These are phyloP conservation scores for Serripes groenlandicus DNA, from an alignment of 2,888 invertebrate genomes.

Conservation along the genomic window DNA sequence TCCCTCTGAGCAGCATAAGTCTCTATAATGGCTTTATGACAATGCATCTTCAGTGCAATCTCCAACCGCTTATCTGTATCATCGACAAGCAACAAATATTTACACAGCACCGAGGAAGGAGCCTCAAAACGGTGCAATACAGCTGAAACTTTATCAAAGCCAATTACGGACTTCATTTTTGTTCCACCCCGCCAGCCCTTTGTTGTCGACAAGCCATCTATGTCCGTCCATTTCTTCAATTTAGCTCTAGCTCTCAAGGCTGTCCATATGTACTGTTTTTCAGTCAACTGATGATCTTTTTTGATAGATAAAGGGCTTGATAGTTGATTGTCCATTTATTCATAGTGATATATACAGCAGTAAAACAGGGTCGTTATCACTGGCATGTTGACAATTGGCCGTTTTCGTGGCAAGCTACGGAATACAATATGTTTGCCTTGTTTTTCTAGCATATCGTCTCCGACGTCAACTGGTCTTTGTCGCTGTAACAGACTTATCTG, in stretches of 20 bases:
- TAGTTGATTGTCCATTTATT: slow-evolving; percentile 81
- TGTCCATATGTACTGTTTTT: slow-evolving; percentile 86
- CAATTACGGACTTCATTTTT: slow-evolving; percentile 83
- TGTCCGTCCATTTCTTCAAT: slow-evolving; percentile 82
- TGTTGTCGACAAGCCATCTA: slow-evolving; percentile 81
- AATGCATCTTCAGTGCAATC: slow-evolving; percentile 80
- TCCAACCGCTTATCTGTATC: slow-evolving; percentile 78
- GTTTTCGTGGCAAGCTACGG: slow-evolving; percentile 82
- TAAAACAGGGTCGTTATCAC: slow-evolving; percentile 87
- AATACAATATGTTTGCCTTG: slow-evolving; percentile 78
- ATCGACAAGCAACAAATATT: slow-evolving; percentile 82
- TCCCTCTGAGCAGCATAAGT: slow-evolving; percentile 58
- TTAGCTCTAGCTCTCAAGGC: slow-evolving; percentile 84
- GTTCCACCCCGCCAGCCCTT: slow-evolving; percentile 85
- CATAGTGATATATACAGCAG: slow-evolving; percentile 87
- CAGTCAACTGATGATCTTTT: slow-evolving; percentile 84
- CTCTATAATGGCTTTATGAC: slow-evolving; percentile 80
- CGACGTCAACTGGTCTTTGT: slow-evolving; percentile 85
- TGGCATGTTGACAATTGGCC: slow-evolving; percentile 85
- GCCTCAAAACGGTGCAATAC: slow-evolving; percentile 79
- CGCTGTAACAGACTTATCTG: slow-evolving; percentile 83
- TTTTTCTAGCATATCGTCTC: slow-evolving; percentile 78
- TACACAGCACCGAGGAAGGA: slow-evolving; percentile 81
- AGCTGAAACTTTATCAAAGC: slow-evolving; percentile 83
- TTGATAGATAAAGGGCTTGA: slow-evolving; percentile 83